Evolutionary conservation across 2,888 invertebrate species (phyloP), one percentile per base, ranked within the genome.

Genomic region (Aricia artaxerxes): DNA sequence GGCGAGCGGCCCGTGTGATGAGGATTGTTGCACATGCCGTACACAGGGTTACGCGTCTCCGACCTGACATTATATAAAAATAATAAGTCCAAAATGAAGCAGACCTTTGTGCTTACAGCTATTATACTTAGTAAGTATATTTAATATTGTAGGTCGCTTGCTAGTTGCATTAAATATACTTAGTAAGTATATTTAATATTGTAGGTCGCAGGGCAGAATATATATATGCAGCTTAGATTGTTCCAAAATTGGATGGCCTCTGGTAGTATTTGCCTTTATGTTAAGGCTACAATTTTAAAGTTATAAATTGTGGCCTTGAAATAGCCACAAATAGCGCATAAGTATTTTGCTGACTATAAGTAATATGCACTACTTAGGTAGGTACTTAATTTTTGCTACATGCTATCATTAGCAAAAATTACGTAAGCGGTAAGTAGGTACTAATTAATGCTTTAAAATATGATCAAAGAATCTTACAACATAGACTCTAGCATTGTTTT

Each of bases 11-110:
- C 96, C 0, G 96, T 96, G 89, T 99, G 97, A 86, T 99, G 99
- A 0, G 99, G 98, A 94, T 99, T 99, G 83, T 96, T 96, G 0
- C 99, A 98, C 87, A 97, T 95, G 0, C 99, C 99, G 87, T 97
- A 98, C 16, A 99, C 91, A 40, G 97, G 96, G 91, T 99, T 99
- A 79, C 97, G 96, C 0, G 98, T 97, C 90, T 99, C 99, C 88
- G 96, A 96, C 97, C 95, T 95, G 83, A 0, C 69, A 78, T 31
- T 7, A 78, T 13, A 38, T 4, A 4, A 24, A 4, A 44, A 49
- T 53, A 4, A 9, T 53, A 13, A 75, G 11, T 11, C 24, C 31
- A 75, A 73, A 38, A 57, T 16, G 2, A 53, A 44, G 44, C 44
- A 44, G 44, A 44, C 44, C 44, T 44, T 44, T 44, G 9, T 9